These are phyloP conservation scores for Drosophila orena DNA, from an alignment of 1,140 invertebrate genomes.

Conservation along the genomic window DNA sequence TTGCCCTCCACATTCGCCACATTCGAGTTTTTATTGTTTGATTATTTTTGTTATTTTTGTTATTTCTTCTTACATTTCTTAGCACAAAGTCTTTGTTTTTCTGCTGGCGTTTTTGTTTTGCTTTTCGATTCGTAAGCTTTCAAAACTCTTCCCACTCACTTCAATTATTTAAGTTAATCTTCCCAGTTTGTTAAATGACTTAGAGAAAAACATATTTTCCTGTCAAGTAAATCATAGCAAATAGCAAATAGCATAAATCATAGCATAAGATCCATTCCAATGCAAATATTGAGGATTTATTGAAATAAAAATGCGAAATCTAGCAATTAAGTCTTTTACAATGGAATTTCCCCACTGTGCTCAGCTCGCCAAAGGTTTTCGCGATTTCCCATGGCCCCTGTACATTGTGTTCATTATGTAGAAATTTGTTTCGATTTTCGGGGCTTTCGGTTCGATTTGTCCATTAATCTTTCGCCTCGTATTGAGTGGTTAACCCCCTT, in stretches of 20 bases:
- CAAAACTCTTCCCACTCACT: neutral
- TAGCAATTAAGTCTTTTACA: too few species aligned
- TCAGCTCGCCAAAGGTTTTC: neutral
- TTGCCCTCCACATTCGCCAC: conserved; percentile 23
- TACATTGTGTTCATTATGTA: conserved; percentile 16
- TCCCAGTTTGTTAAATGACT: neutral
- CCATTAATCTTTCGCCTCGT: conserved; percentile 69
- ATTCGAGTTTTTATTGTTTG: conserved; percentile 1
- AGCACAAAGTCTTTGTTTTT: conserved; percentile 22
- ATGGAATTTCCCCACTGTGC: neutral
- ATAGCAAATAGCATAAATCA: too few species aligned
- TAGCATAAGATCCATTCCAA: too few species aligned
- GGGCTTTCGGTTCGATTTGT: conserved; percentile 35
- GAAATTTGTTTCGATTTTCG: conserved; percentile 18
- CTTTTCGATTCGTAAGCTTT: conserved; percentile 49
- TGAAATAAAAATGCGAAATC: too few species aligned
- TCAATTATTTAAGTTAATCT: neutral
- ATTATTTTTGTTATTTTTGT: conserved; percentile 12
- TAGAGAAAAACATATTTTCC: neutral
- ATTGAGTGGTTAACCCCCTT: conserved; percentile 35
- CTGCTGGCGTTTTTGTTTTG: conserved; percentile 38
- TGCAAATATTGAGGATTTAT: too few species aligned
- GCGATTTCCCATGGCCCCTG: conserved; percentile 32
- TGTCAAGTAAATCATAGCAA: neutral
- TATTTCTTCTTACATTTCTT: conserved; percentile 39